A percentile compares a stretch with the other conserved stretches of the same genome.
phyloP scores from a whole-genome alignment of 2,888 invertebrate species.

The Drosophila longiperda region DNA sequence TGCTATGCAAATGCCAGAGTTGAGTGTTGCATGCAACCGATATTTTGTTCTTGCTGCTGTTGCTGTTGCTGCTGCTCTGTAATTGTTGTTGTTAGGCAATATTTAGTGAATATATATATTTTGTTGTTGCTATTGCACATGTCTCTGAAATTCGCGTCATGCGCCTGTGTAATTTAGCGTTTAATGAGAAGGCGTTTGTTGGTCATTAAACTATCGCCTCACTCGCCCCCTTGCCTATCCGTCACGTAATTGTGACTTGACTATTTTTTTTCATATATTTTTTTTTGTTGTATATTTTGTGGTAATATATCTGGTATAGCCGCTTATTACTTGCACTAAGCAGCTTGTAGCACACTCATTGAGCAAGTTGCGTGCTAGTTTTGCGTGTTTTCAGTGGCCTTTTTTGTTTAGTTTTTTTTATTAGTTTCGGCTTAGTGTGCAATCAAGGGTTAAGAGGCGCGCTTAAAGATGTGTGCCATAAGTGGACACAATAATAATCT shows the following conservation, averaged over 20 bases:
- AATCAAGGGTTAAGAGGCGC: constrained; percentile 55
- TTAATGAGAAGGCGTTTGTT: constrained; percentile 80
- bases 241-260: constrained; percentile 67
- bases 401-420: constrained; percentile 23
- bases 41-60: constrained; percentile 9
- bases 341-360: constrained; percentile 58
- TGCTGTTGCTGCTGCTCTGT: constrained; percentile 3
- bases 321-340: constrained; percentile 67
- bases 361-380: constrained; percentile 68
- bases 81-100: constrained; percentile 40
- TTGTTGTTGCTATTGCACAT: constrained; percentile 17
- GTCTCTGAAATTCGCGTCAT: constrained; percentile 69
- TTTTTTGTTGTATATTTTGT: constrained; percentile 24
- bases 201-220: constrained; percentile 71
- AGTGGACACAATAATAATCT: constrained; percentile 24
- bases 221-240: constrained; percentile 17
- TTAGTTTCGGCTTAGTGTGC: constrained; percentile 44
- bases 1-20: constrained; percentile 59
- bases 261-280: constrained; percentile 27
- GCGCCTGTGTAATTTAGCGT: constrained; percentile 77
- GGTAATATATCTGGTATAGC: constrained; percentile 51
- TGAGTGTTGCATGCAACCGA: constrained; percentile 68
- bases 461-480: constrained; percentile 42
- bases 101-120: constrained; percentile 49
- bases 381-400: constrained; percentile 46